phyloP scores from a whole-genome alignment of 2,888 invertebrate genomes.

The Aplocera efformata region DNA sequence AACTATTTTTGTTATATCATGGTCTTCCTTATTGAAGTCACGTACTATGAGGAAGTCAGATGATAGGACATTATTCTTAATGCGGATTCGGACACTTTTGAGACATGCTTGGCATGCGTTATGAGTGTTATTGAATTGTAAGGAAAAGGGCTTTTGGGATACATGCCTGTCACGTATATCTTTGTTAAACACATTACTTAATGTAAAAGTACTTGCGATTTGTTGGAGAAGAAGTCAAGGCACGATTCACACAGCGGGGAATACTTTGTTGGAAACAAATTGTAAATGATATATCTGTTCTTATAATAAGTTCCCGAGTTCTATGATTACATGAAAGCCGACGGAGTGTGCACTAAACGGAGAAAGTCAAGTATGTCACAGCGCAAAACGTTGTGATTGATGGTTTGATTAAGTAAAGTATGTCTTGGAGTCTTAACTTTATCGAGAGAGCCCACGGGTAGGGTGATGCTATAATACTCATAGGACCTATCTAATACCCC shows the following conservation, averaged over 20 bases:
- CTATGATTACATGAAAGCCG: no score
- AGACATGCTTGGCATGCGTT: conserved; percentile 19
- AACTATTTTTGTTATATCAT: conserved; percentile 30
- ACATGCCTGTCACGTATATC: conserved; percentile 6
- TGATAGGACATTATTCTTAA: conserved; percentile 34
- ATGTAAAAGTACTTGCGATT: conserved; percentile 3
- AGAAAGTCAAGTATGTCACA: no score
- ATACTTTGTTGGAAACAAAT: conserved; percentile 45
- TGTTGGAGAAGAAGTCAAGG: conserved; percentile 20
- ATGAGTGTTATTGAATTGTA: conserved; percentile 15
- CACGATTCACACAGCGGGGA: conserved; percentile 29
- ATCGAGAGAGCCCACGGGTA: no score
- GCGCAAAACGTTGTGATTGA: no score
- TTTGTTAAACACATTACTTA: conserved; percentile 12
- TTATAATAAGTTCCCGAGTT: no score
- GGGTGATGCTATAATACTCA: no score
- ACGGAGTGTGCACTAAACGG: conserved; percentile 6
- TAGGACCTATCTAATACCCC: no score
- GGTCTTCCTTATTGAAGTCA: conserved; percentile 42
- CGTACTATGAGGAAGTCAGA: conserved; percentile 35
- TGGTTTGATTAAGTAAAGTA: no score
- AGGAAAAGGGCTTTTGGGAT: conserved; percentile 4
- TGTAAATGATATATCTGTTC: conserved; percentile 30
- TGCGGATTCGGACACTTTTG: conserved; percentile 27
- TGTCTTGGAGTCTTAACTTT: no score